Conservation (phyloP, 2,888 invertebrate species). For the Philonicus albiceps region DNA sequence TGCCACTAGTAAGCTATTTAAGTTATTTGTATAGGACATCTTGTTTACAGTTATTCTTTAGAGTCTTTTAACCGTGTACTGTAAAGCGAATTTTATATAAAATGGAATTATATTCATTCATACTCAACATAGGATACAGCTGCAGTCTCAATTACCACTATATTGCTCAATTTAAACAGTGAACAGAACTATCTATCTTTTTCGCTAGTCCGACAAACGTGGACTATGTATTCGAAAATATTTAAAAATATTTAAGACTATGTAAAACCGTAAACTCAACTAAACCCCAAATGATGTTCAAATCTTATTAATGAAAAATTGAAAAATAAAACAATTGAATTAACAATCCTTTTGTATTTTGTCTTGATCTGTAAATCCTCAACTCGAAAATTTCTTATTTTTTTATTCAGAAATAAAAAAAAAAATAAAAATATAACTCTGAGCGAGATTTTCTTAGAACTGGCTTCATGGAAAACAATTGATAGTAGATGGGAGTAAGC, state of each 20-base stretch:
- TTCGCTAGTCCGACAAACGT: not conserved
- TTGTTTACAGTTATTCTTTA: constrained; percentile 6
- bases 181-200: constrained; percentile 30
- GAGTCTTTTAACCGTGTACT: constrained; percentile 24
- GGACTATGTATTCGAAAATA: constrained; percentile 32
- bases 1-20: constrained; percentile 11
- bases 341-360: not conserved
- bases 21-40: constrained; percentile 1
- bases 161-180: constrained; percentile 37
- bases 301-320: constrained; percentile 37
- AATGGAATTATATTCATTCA: constrained; percentile 29
- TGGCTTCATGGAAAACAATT: no score
- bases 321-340: constrained; percentile 38
- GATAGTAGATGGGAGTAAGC: no score
- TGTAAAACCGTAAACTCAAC: constrained; percentile 33
- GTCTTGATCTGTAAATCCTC: no score
- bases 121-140: constrained; percentile 22
- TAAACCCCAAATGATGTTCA: constrained; percentile 43
- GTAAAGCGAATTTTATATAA: constrained; percentile 14
- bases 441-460: no score
- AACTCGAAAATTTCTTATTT: no score
- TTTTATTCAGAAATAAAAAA: no score
- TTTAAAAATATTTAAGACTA: constrained; percentile 31
- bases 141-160: constrained; percentile 35
- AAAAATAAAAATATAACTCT: no score